Percentiles rank a stretch among this genome's conserved stretches.
phyloP scores from a whole-genome alignment of 2,113 vertebrate genomes.

The Brachirus orientalis region DNA sequence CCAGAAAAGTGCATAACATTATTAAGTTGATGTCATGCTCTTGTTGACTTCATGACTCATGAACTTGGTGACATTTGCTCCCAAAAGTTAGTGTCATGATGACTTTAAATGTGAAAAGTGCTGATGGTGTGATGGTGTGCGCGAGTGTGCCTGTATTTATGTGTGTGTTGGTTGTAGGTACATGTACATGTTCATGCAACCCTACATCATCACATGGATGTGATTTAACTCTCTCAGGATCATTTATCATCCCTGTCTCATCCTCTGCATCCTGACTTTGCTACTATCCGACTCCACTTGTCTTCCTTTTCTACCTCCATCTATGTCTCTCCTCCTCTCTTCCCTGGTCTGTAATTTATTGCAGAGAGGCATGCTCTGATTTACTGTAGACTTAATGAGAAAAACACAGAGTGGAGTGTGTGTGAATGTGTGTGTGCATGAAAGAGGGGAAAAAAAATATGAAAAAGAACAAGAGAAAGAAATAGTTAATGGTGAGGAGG shows the following conservation, averaged over 20 bases:
- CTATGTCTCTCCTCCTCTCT: conserved; percentile 40
- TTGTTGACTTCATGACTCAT: conserved; percentile 3
- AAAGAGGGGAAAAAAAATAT: background rate
- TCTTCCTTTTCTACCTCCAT: conserved; percentile 35
- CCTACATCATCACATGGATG: conserved; percentile 12
- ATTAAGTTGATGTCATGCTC: conserved; percentile 16
- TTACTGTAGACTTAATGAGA: conserved; percentile 65
- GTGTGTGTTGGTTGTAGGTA: conserved; percentile 20
- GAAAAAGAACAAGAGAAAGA: conserved; percentile 4
- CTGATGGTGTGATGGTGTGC: conserved; percentile 14
- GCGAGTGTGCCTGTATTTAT: conserved; percentile 5
- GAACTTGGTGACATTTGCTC: conserved; percentile 8
- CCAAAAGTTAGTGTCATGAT: background rate
- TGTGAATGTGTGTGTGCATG: conserved; percentile 19
- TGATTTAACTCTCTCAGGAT: conserved; percentile 48
- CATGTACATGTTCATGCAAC: conserved; percentile 5
- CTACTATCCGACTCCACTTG: conserved; percentile 32
- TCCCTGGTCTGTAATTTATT: conserved; percentile 65
- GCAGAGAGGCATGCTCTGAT: conserved; percentile 66
- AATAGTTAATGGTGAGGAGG: conserved; percentile 33
- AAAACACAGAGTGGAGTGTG: conserved; percentile 40
- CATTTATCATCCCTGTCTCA: conserved; percentile 43
- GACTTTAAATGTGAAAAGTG: conserved; percentile 26
- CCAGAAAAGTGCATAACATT: background rate
- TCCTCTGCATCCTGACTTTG: conserved; percentile 31